These are phyloP conservation scores for Nemopilema nomurai DNA, from an alignment of 30 jellyfish, hydroid and myxozoan species.

Conservation along the genomic window DNA sequence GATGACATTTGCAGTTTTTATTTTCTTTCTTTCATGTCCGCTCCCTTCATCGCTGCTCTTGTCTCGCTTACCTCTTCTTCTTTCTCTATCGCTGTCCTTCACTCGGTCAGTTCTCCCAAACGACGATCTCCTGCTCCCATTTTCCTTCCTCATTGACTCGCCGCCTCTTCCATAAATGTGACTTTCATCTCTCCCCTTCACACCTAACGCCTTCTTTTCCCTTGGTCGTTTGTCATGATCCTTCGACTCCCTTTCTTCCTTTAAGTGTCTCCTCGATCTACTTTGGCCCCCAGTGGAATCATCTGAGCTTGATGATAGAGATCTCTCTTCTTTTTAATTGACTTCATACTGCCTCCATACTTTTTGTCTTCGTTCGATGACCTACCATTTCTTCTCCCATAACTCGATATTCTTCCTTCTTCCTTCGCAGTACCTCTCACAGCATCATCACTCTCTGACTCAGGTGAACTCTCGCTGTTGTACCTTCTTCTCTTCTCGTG, in stretches of 20 bases:
- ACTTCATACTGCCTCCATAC: background rate
- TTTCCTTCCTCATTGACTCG: background rate
- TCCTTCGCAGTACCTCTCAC: background rate
- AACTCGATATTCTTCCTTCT: background rate
- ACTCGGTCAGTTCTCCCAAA: background rate
- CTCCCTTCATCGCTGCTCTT: constrained; percentile 21
- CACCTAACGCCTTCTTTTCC: background rate
- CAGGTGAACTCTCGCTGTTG: background rate
- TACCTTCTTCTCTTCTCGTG: background rate
- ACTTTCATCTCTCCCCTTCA: background rate
- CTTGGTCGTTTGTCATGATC: background rate
- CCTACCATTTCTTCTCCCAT: background rate
- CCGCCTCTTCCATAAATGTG: background rate
- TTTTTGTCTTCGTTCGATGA: background rate
- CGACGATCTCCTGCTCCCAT: background rate
- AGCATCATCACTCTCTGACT: constrained; percentile 6
- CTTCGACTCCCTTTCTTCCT: background rate
- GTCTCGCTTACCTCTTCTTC: background rate
- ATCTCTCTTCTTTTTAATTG: constrained; percentile 15
- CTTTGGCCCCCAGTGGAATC: background rate
- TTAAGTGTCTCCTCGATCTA: background rate
- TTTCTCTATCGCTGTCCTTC: background rate
- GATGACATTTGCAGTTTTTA: background rate
- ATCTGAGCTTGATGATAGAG: constrained; percentile 13
- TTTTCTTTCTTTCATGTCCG: constrained; percentile 5